Evolutionary conservation across 2,797 vertebrate genomes (phyloP), one percentile per base, ranked within the genome.

Genomic region (Fratercula arctica): DNA sequence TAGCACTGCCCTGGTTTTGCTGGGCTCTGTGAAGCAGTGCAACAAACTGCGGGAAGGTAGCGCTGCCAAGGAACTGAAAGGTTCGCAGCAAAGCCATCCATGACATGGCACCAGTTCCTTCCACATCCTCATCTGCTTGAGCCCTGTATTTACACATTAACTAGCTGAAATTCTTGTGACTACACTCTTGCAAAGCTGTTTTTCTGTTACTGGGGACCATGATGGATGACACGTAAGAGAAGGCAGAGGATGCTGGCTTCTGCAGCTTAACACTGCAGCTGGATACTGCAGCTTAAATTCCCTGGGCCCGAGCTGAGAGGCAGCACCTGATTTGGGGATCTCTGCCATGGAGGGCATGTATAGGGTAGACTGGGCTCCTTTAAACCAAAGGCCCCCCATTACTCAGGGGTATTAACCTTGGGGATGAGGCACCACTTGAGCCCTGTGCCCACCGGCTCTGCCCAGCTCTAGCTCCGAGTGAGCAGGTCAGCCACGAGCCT

Each of bases 321-420:
- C 46, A 66, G 50, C 25, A 4, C 4, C 6, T 1, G 26, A 7
- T 29, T 10, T 13, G 21, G 29, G 87, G 29, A 73, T 11, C 21
- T 3, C 24, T n/a, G 66, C 59, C 2, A 3, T 4, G 14, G 57
- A 23, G 7, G 1, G 13, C 45, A 29, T 0, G 0, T 3, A 3
- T 43, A 26, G 33, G 12, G 29, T 7, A 14, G 57, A 3, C 6
- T 3, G 13, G 4, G 20, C 46, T 80, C n/a, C 35, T 66, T 39
- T 14, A 29, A 66, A 39, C 28, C 10, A 21, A 29, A 17, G 7
- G 16, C 5, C 68, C 19, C 56, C n/a, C 1, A 0, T 45, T 25
- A 7, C 31, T 25, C n/a, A 10, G 46, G 15, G 11, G 20, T 10
- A 14, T 35, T 59, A 48, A 33, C 29, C 15, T 39, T 12, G 37